These are phyloP conservation scores for Cynoglossus semilaevis DNA, from an alignment of 2,113 vertebrate species.

Conservation along the genomic window DNA sequence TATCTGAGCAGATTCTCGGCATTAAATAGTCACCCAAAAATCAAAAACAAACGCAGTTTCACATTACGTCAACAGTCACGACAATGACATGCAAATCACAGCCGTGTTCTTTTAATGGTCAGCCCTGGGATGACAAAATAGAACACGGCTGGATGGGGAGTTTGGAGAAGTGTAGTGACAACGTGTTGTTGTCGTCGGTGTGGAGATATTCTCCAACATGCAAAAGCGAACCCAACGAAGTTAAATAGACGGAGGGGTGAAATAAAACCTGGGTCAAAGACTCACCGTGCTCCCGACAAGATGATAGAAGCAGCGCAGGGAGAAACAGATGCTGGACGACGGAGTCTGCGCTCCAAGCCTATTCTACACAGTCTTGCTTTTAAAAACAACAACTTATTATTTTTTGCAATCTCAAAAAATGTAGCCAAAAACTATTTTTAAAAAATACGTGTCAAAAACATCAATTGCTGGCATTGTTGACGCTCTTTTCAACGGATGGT, in stretches of 20 bases:
- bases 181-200: neutral
- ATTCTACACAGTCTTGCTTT: slow-evolving; percentile 40
- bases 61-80: slow-evolving; percentile 11
- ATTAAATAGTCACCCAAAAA: slow-evolving; percentile 7
- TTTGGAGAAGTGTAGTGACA: neutral
- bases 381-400: neutral
- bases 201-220: neutral
- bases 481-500: slow-evolving; percentile 12
- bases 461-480: slow-evolving; percentile 11
- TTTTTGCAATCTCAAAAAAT: neutral
- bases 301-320: slow-evolving; percentile 23
- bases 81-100: neutral
- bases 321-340: slow-evolving; percentile 19
- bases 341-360: slow-evolving; percentile 35
- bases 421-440: slow-evolving; percentile 6
- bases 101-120: slow-evolving; percentile 14
- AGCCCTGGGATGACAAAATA: too few species aligned
- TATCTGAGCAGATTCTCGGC: neutral
- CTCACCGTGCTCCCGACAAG: slow-evolving; percentile 46
- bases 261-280: neutral
- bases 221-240: slow-evolving; percentile 5
- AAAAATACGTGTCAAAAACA: slow-evolving; percentile 25
- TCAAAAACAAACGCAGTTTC: neutral
- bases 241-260: neutral
- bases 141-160: neutral